These are phyloP conservation scores for Antitype chi DNA, from an alignment of 2,888 invertebrate species.

Conservation along the genomic window DNA sequence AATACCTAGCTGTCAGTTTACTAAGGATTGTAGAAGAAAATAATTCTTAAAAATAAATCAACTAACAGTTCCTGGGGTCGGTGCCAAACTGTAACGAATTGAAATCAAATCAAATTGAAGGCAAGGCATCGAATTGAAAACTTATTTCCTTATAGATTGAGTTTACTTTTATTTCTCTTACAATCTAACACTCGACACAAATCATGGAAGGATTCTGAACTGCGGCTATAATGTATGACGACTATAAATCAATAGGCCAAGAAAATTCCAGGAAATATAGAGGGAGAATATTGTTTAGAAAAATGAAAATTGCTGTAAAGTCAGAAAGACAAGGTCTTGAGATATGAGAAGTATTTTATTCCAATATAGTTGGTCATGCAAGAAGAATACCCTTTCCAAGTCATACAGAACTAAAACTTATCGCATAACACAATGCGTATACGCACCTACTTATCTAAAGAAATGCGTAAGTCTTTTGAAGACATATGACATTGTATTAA, in stretches of 20 bases:
- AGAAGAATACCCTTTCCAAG: background rate
- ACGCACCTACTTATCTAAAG: background rate
- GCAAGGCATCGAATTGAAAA: constrained; percentile 19
- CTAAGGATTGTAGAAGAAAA: background rate
- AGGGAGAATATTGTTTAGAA: background rate
- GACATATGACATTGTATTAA: background rate
- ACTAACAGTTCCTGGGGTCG: constrained; percentile 20
- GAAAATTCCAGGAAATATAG: background rate
- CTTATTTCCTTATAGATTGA: background rate
- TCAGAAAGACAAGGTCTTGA: constrained; percentile 12
- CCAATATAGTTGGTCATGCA: constrained; percentile 22
- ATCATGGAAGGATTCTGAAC: background rate
- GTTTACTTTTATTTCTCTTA: background rate
- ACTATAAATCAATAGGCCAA: background rate
- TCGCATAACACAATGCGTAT: background rate
- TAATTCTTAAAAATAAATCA: constrained; percentile 10
- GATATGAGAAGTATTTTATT: constrained; percentile 18
- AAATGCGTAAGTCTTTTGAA: too few relatives aligned
- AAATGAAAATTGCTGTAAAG: constrained; percentile 19
- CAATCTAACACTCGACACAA: background rate
- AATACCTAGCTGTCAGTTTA: background rate
- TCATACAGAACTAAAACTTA: background rate
- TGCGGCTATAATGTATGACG: background rate
- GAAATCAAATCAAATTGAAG: constrained; percentile 40
- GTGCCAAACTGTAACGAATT: constrained; percentile 44